Base-by-base conservation (phyloP, 2,888 invertebrate species). In the Oxytorus armatus region DNA sequence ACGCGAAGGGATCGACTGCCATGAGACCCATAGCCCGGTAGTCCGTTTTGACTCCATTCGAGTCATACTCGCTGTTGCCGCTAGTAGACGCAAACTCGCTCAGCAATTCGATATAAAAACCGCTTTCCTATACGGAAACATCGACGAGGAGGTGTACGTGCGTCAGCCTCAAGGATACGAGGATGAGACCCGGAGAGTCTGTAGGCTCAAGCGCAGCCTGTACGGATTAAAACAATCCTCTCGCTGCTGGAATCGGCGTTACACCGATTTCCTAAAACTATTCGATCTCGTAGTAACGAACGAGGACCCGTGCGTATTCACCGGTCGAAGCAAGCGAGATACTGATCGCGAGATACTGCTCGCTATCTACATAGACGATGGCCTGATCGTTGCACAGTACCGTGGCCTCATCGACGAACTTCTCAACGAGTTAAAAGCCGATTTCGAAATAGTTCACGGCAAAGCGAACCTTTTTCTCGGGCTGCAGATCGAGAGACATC, bases 101-200 rank as follows among this genome's bases (percentile, higher is more conserved):
- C 16, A 70, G 5, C 87, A 88, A 68, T 88, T 90, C 59, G 86
- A 89, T 66, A 79, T 89, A 2, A 86, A 85, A 77, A 89, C n/a
- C n/a, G n/a, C n/a, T n/a, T n/a, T n/a, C n/a, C n/a, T n/a, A n/a
- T n/a, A n/a, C n/a, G n/a, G n/a, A 3, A 79, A 86, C 3, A 72
- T 90, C 3, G 81, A 87, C 11, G 86, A 89, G 84, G 82, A 14
- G 85, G n/a, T 91, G 8, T 90, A 85, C 53, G 89, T 89, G 89
- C 75, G 85, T 29, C 88, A 90, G 51, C 91, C 90, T 53, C 82
- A 88, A 69, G 90, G 90, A 11, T 88, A 84, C 70, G 72, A 84
- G 16, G 86, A 89, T 77, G 87, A 85, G 10, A 81, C 85, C 1
- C 61, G 3, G 2, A 25, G 25, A n/a, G 65, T 70, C 8, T 81